phyloP scores from a whole-genome alignment of 1,140 invertebrate species.

The Triops longicaudatus region DNA sequence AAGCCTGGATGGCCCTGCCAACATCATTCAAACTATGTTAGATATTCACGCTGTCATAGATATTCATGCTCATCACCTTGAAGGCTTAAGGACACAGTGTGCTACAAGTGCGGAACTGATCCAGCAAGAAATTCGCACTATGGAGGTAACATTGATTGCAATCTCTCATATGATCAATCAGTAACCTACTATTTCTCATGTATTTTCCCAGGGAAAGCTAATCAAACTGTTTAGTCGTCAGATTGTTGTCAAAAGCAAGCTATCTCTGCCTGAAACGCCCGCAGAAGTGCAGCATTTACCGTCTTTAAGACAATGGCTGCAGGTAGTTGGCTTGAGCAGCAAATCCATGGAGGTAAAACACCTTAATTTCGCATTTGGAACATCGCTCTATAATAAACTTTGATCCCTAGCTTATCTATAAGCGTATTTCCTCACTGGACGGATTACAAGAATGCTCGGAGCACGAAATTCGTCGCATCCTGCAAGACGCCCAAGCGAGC shows the following conservation, averaged over 20 bases:
- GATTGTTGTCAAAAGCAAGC: conserved; percentile 71
- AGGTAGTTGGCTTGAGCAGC: conserved; percentile 71
- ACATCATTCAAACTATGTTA: conserved; percentile 38
- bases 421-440: conserved; percentile 60
- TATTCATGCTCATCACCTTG: conserved; percentile 80
- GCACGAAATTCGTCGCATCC: conserved; percentile 63
- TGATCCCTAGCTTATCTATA: conserved; percentile 43
- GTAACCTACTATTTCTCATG: neutral
- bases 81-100: conserved; percentile 84
- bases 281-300: conserved; percentile 56
- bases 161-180: neutral
- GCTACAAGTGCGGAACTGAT: conserved; percentile 83
- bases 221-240: conserved; percentile 87
- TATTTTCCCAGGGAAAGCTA: conserved; percentile 68
- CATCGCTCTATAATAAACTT: neutral
- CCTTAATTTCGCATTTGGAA: neutral
- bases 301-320: conserved; percentile 77
- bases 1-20: conserved; percentile 13
- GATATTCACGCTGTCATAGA: conserved; percentile 88
- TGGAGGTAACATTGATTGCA: conserved; percentile 63
- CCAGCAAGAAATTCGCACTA: conserved; percentile 85
- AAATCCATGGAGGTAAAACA: conserved; percentile 57
- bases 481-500: conserved; percentile 49
- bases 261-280: conserved; percentile 49
- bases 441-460: conserved; percentile 72